Base-by-base conservation (phyloP, 2,113 vertebrate species). In the Notarius quadriscutis region DNA sequence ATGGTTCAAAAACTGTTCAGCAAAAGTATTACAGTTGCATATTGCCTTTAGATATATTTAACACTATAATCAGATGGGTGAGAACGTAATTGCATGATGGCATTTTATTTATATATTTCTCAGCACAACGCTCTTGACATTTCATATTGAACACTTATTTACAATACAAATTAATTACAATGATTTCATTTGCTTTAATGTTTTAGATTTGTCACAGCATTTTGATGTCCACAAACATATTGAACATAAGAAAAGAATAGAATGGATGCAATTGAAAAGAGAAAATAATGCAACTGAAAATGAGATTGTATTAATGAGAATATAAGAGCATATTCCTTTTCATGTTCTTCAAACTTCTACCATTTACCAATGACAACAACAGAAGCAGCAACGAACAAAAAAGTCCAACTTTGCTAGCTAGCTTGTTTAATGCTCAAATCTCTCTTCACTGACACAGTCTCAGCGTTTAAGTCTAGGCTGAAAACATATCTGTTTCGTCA, bases 11-110 rank as follows among this genome's bases (percentile, higher is more conserved):
- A 74, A 20, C 34, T 17, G 30, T 72, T 74, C 41, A 48, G 71
- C 71, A 48, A 48, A 74, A 22, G 48, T 20, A 34, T 74, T 18
- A 74, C 71, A 74, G 7, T 22, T 48, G 71, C 71, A 74, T 18
- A 22, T 48, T 74, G 71, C 71, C 71, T 50, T 74, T 50, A 74
- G 71, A 74, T 74, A 74, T 74, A 20, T 74, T 48, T 48, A 74
- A 48, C 18, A 20, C 67, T 34, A 0, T 15, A 34, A 34, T 71
- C 71, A 74, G 71, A 74, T 6, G 17, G 10, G 8, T 11, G 34
- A 22, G 18, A 74, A 74, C 41, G 48, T 74, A 50, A 74, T 48
- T 74, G 71, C 41, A 20, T 74, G 34, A 41, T 20, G 34, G 17
- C 17, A 6, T 41, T 41, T 72, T 41, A 41, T 72, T 72, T 72